Conservation (phyloP, 2,888 invertebrate species). For the Polydrusus pterygomalis region DNA sequence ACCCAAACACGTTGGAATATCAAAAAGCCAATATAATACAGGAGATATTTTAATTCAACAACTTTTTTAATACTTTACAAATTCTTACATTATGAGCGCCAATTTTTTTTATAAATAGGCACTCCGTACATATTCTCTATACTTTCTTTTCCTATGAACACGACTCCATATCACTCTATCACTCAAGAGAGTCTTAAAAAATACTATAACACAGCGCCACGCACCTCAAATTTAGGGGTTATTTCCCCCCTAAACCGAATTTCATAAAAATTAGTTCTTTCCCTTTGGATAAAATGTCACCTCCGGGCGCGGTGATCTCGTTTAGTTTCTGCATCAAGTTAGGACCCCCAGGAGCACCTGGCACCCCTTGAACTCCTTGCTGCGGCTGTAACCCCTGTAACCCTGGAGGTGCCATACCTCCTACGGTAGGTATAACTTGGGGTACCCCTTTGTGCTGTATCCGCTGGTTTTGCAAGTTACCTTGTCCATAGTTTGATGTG, state of each 20-base stretch:
- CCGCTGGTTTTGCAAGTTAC: slow-evolving; percentile 62
- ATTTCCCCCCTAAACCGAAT: slow-evolving; percentile 87
- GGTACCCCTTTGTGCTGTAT: slow-evolving; percentile 70
- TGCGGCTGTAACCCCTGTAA: slow-evolving; percentile 74
- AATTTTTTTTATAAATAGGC: background rate
- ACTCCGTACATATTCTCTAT: background rate
- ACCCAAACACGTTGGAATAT: slow-evolving; percentile 16
- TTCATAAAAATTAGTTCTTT: slow-evolving; percentile 96
- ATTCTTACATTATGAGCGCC: slow-evolving; percentile 15
- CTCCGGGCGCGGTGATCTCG: slow-evolving; percentile 91
- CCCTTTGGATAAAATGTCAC: slow-evolving; percentile 93
- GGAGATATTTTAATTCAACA: slow-evolving; percentile 17
- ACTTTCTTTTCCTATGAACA: background rate
- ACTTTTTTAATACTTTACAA: slow-evolving; percentile 21
- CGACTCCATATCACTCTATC: slow-evolving; percentile 10
- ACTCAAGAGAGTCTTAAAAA: slow-evolving; percentile 27
- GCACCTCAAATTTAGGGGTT: slow-evolving; percentile 60
- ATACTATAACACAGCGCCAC: slow-evolving; percentile 31
- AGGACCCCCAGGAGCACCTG: slow-evolving; percentile 74
- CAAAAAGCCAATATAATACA: slow-evolving; percentile 30
- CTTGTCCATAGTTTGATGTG: slow-evolving; percentile 48
- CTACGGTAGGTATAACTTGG: slow-evolving; percentile 71
- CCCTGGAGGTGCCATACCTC: slow-evolving; percentile 69
- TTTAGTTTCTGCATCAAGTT: slow-evolving; percentile 93
- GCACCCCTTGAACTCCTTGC: slow-evolving; percentile 66